phyloP scores from a whole-genome alignment of 2,797 vertebrate species.

The Phalloptychus januarius region DNA sequence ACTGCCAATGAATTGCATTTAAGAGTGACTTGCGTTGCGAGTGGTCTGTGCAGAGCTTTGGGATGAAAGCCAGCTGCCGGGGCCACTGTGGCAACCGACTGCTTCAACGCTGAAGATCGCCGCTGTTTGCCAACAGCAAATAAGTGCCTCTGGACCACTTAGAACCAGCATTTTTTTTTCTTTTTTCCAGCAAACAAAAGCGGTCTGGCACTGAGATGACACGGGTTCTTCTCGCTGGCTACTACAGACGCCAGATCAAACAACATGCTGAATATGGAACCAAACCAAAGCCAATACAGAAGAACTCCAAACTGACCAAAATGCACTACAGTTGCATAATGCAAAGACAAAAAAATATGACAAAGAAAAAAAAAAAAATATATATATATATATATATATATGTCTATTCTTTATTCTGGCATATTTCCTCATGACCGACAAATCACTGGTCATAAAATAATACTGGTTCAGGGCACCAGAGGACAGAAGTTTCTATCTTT shows the following conservation, averaged over 20 bases:
- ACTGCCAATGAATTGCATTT: conserved; percentile 45
- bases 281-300: conserved; percentile 73
- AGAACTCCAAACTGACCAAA: conserved; percentile 57
- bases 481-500: conserved; percentile 11
- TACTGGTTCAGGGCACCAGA: conserved; percentile 12
- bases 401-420: conserved; percentile 44
- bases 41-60: conserved; percentile 35
- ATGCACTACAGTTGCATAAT: conserved; percentile 48
- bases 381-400: too few species aligned
- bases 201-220: conserved; percentile 66
- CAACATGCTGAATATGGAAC: conserved; percentile 62
- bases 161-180: conserved; percentile 57
- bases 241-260: conserved; percentile 66
- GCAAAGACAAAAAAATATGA: conserved; percentile 39
- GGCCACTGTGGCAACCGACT: conserved; percentile 55
- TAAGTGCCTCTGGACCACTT: conserved; percentile 72
- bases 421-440: conserved; percentile 40
- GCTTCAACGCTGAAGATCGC: conserved; percentile 58
- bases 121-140: conserved; percentile 81
- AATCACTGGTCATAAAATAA: conserved; percentile 51
- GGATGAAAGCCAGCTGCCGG: conserved; percentile 67
- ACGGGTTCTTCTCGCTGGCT: conserved; percentile 56
- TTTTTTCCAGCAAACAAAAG: conserved; percentile 72
- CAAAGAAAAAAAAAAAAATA: conserved; percentile 11
- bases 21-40: conserved; percentile 59